Base-by-base conservation (phyloP, 2,888 invertebrate species). In the Hyposoter dolosus region DNA sequence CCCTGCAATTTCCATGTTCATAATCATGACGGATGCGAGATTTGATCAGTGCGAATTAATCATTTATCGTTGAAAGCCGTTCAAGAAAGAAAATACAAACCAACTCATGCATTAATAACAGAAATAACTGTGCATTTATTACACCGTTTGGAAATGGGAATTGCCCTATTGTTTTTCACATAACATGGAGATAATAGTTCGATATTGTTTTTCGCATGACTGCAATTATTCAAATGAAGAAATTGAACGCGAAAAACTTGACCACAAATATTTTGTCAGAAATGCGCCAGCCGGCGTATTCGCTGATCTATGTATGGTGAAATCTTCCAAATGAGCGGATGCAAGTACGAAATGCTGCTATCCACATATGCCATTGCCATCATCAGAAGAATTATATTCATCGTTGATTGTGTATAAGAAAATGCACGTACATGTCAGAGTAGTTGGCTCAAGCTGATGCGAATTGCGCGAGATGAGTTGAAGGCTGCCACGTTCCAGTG, bases 401-500 rank as follows among this genome's bases (percentile, higher is more conserved):
- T 23, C 23, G 1, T 3, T 23, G 7, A 7, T 19, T n/a, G 23
- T 6, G 3, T 19, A 5, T 50, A 72, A 53, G 35, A 72, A 72
- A 50, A 53, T 35, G 6, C n/a, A 76, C 5, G 19, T 63, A 65
- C 40, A 75, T 12, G 60, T 35, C 32, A 9, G 19, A 17, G 23
- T 9, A 60, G 17, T n/a, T 60, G 45, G 17, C 60, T 43, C 17
- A 7, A 45, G 3, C 56, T 17, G n/a, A 66, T 50, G 77, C 35
- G 72, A 72, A 50, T 71, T 40, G 35, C 1, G 35, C 12, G 35
- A 43, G 23, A 65, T 32, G 43, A 19, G 40, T 65, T 76, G 66
- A 83, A 80, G 83, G 72, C 65, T 45, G 76, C 65, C 53, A 66
- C 83, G 87, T 89, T 86, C 66, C 85, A 82, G 79, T 53, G 83